Conservation (phyloP, 2,888 invertebrate species). For the Congeria kusceri region DNA sequence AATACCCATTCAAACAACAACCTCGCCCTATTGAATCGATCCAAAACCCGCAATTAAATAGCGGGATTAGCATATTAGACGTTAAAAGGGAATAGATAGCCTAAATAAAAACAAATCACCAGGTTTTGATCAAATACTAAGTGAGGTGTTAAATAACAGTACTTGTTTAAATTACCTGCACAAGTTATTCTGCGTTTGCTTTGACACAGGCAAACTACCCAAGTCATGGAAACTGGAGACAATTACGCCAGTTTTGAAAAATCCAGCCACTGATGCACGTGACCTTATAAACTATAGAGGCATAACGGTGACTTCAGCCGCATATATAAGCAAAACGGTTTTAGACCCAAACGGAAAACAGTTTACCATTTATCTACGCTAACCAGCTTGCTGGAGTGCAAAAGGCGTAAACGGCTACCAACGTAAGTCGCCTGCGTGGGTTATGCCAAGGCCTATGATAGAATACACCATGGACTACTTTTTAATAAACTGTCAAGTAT, state of each 20-base stretch:
- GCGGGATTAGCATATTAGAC: slow-evolving; percentile 3
- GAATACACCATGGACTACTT: too few species aligned
- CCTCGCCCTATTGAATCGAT: too few species aligned
- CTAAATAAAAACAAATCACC: slow-evolving; percentile 3
- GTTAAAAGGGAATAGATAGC: background rate
- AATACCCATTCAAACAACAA: too few species aligned
- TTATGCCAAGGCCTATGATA: too few species aligned
- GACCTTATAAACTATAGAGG: slow-evolving; percentile 9
- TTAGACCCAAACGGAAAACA: background rate
- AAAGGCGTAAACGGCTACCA: background rate
- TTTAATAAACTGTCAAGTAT: too few species aligned
- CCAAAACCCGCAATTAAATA: background rate
- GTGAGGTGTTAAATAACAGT: background rate
- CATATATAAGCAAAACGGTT: background rate
- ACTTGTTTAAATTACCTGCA: slow-evolving; percentile 14
- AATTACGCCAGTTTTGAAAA: slow-evolving; percentile 10
- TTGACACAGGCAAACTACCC: slow-evolving; percentile 10
- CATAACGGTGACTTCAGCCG: slow-evolving; percentile 14
- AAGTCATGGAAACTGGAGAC: slow-evolving; percentile 5
- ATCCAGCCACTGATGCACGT: background rate
- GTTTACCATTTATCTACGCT: slow-evolving; percentile 15
- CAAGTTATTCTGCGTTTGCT: slow-evolving; percentile 17
- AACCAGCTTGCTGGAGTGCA: background rate
- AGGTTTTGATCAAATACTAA: slow-evolving; percentile 6
- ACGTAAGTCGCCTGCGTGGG: too few species aligned